Conservation (phyloP, 2,888 invertebrate genomes). For the Drosophila lacicola region DNA sequence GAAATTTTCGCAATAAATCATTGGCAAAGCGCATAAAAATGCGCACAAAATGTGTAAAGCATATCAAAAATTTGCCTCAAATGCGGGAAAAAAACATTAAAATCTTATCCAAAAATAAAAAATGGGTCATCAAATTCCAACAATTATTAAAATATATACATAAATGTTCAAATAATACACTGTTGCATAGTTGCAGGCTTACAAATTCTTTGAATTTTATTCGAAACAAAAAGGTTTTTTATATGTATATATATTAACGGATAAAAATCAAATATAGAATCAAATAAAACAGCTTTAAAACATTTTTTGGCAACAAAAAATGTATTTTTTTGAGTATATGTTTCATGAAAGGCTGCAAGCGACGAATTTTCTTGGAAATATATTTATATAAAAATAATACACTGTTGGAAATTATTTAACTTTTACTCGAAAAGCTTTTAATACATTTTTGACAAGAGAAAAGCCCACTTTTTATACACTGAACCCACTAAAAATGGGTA, state of each 20-base stretch:
- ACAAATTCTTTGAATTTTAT: constrained; percentile 19
- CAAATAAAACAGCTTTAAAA: too few relatives aligned
- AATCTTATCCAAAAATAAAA: background rate
- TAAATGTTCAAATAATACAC: background rate
- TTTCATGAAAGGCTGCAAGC: too few relatives aligned
- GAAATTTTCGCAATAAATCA: constrained; percentile 73
- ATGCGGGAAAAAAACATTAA: constrained; percentile 19
- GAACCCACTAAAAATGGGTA: too few relatives aligned
- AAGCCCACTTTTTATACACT: too few relatives aligned
- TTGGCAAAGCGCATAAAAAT: constrained; percentile 45
- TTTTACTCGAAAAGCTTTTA: too few relatives aligned
- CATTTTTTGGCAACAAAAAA: too few relatives aligned
- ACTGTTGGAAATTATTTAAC: too few relatives aligned
- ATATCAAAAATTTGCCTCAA: constrained; percentile 33
- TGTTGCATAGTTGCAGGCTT: constrained; percentile 5
- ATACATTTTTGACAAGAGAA: too few relatives aligned
- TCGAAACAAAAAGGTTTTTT: background rate
- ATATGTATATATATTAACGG: background rate
- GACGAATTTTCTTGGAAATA: too few relatives aligned
- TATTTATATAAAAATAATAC: too few relatives aligned
- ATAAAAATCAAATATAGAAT: constrained; percentile 4
- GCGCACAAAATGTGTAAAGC: constrained; percentile 42
- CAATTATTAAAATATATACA: too few relatives aligned
- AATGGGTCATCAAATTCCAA: background rate
- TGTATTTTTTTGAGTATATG: too few relatives aligned